Evolutionary conservation across 2,797 vertebrate species (phyloP), one percentile per base, ranked within the genome.

Genomic region (Diplodus puntazzo): DNA sequence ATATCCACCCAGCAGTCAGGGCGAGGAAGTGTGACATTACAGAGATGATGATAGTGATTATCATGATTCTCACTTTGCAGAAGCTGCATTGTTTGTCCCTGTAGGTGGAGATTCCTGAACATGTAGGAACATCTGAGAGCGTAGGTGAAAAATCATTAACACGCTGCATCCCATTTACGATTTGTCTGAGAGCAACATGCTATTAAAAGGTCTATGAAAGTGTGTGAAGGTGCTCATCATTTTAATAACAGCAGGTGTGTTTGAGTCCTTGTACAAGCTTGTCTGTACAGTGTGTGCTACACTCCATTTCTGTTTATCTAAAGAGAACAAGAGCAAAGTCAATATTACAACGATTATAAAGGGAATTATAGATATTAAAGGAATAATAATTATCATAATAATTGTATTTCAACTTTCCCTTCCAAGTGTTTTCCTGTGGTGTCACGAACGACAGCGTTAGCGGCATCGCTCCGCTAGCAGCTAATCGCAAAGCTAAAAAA

Each of bases 41-140:
- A 8, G 46, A 62, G 65, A 60, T 79, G 79, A 89, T 85, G 75
- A 82, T 30, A 83, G 82, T 80, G 25, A 64, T 82, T 73, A 61
- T 14, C 42, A 11, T 62, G 63, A 76, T 75, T 77, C 75, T 67
- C 58, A 75, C 73, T 77, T 42, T 34, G 54, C 77, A 78, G 27
- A 30, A 69, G 23, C 42, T 66, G 49, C 25, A 79, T 21, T 69
- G 71, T 85, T 77, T 79, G 23, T 58, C 10, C 7, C 59, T 71
- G 11, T 5, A 63, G 60, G 80, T 53, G 34, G 55, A 78, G 39
- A 73, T 73, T 52, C 27, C 48, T 57, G 61, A 62, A 74, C 34
- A 21, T 54, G 68, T 43, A 10, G 17, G 45, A 53, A 63, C 50
- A 57, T 63, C n/a, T 48, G 14, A 61, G 12, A 30, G 17, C 6